Evolutionary conservation across 2,797 vertebrate genomes (phyloP), one percentile per base, ranked within the genome.

Genomic region (Peromyscus attwateri): DNA sequence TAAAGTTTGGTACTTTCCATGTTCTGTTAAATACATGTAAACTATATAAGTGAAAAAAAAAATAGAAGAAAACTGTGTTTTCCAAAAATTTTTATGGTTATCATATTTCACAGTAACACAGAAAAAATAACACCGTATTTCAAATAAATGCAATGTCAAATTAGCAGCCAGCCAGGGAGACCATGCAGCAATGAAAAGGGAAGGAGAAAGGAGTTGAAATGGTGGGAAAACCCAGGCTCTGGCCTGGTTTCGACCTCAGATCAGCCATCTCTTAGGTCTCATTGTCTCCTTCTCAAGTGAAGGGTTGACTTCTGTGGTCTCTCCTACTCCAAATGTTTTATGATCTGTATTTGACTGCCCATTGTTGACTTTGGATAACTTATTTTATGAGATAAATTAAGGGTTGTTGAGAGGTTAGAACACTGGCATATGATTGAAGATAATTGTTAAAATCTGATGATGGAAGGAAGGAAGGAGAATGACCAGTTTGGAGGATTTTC

Each of bases 71-170:
- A 89, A 3, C n/a, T 97, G 0, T 10, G 43, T 89, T 94, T 95
- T 73, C 34, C n/a, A 64, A n/a, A 71, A 70, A n/a, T 34, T n/a
- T 87, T 75, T 91, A 75, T 83, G 77, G 57, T 60, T n/a, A 94
- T 34, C 64, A 57, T 95, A 71, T 94, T 92, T 96, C 94, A n/a
- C 57, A 70, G 27, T 76, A 94, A 95, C 70, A 31, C 91, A 77
- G 85, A 52, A 71, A 87, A 92, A 52, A 57, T 40, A 85, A 37
- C 23, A 37, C 14, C 46, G 60, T 96, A 91, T 80, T 93, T 96
- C 77, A 96, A 93, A 93, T 68, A 97, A 94, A 95, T 68, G 55
- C 66, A 93, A 1, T 21, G 34, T 91, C 68, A 81, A 73, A 75
- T 89, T 57, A 88, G 11, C 84, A 68, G 37, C 43, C 49, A 25